phyloP scores from a whole-genome alignment of 2,113 vertebrate genomes.

The Neotoma lepida region DNA sequence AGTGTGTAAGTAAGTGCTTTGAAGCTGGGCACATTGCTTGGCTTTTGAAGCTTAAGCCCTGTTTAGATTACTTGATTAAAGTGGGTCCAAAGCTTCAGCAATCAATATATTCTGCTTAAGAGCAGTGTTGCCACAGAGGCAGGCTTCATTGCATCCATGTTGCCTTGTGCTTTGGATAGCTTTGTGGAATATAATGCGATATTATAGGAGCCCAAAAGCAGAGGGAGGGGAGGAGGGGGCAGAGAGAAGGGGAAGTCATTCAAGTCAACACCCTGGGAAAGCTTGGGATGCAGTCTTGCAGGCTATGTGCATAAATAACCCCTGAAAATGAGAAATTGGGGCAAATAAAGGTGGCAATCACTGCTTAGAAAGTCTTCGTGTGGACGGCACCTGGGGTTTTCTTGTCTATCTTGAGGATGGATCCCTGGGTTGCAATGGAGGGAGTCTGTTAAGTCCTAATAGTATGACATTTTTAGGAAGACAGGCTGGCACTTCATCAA shows the following conservation, averaged over 20 bases:
- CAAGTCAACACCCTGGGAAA: neutral
- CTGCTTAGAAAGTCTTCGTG: neutral
- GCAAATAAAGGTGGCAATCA: conserved; percentile 27
- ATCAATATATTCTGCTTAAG: conserved; percentile 86
- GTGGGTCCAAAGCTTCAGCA: conserved; percentile 83
- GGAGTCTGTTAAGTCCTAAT: neutral
- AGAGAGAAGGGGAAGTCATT: neutral
- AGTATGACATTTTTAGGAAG: conserved; percentile 22
- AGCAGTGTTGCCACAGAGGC: conserved; percentile 82
- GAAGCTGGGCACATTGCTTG: conserved; percentile 82
- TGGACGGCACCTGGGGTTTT: neutral
- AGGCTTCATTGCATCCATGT: conserved; percentile 78
- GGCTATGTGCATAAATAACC: conserved; percentile 41
- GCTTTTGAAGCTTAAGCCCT: conserved; percentile 87
- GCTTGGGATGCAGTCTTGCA: neutral
- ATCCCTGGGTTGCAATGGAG: neutral
- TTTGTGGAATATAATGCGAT: conserved; percentile 77
- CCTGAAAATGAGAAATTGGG: conserved; percentile 36
- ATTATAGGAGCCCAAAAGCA: conserved; percentile 46
- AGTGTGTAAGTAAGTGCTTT: conserved; percentile 85
- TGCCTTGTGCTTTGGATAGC: conserved; percentile 63
- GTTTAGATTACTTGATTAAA: conserved; percentile 89
- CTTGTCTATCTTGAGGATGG: neutral
- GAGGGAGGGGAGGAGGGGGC: neutral
- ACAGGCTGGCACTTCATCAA: conserved; percentile 47